Evolutionary conservation across 92 coral and sea anemone genomes (phyloP), one percentile per base, ranked within the genome.

Genomic region (Umimayanthus kanabou): DNA sequence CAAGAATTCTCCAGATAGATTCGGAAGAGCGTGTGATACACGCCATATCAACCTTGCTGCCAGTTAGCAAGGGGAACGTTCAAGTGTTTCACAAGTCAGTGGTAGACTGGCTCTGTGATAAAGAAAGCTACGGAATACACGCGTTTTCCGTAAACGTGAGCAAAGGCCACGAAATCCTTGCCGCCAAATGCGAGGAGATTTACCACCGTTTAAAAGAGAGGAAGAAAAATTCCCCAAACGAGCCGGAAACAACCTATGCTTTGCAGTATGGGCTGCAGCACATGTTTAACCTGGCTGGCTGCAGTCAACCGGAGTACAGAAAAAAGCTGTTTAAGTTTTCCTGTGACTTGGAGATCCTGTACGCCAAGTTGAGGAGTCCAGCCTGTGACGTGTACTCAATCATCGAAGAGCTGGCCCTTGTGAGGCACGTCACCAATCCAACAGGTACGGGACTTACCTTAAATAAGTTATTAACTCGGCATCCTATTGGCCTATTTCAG

Each of bases 21-120:
- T 83, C 78, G 5, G 76, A 83, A 29, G 76, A 28, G 29, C 37
- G 10, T 20, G 67, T 70, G 77, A 87, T 87, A 77, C 29, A 45
- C 76, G 28, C 87, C 15, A 78, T 93, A 57, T 93, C 96, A 26
- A 22, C 80, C n/a, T 76, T 93, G 30, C 84, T 93, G 80, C 94
- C 94, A 37, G 74, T 91, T 58, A 86, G 81, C 25, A 33, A 89
- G 15, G 94, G 75, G 50, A 72, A 82, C 43, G 84, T 93, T 23
- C 87, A 89, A 40, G 90, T 89, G 43, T 93, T 91, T 58, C 96
- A 93, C 76, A 93, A 93, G 79, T 93, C 96, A 7, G 61, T 93
- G 30, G 76, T 88, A 20, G 95, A 93, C 23, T 93, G 94, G 95
- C 87, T 93, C 14, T 87, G 82, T 18, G 22, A 37, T 23, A 76